Evolutionary conservation across 2,113 vertebrate genomes (phyloP).

Genomic region (Triplophysa rosa): DNA sequence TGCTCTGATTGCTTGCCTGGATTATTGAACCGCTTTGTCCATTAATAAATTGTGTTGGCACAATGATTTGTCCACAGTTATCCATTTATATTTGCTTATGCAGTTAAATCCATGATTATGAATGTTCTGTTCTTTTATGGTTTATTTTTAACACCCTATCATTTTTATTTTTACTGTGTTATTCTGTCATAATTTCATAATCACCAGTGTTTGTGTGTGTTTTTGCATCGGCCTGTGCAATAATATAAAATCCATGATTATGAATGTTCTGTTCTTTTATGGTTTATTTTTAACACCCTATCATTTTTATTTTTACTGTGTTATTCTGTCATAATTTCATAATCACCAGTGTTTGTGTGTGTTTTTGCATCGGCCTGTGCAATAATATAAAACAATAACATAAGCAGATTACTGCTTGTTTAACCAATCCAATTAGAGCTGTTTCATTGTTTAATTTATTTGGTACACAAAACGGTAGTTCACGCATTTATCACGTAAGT

Average conservation of each 20-base stretch:
- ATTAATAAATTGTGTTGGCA: not conserved
- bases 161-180: not conserved
- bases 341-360: conserved; percentile 1
- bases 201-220: not conserved
- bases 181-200: not conserved
- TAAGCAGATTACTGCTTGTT: no score
- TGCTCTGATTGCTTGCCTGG: not conserved
- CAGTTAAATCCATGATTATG: conserved; percentile 4
- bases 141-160: not conserved
- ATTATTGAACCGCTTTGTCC: not conserved
- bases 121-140: conserved; percentile 14
- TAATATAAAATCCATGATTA: not conserved
- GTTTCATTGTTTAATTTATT: no score
- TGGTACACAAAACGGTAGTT: no score
- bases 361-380: not conserved
- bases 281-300: not conserved
- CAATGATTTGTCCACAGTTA: not conserved
- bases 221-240: not conserved
- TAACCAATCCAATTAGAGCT: no score
- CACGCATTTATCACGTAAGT: no score
- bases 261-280: conserved; percentile 14
- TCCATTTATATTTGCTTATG: not conserved
- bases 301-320: not conserved
- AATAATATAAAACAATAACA: not conserved
- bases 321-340: not conserved